Base-by-base conservation (phyloP, 2,888 invertebrate genomes). In the Drosophila engyochracea region DNA sequence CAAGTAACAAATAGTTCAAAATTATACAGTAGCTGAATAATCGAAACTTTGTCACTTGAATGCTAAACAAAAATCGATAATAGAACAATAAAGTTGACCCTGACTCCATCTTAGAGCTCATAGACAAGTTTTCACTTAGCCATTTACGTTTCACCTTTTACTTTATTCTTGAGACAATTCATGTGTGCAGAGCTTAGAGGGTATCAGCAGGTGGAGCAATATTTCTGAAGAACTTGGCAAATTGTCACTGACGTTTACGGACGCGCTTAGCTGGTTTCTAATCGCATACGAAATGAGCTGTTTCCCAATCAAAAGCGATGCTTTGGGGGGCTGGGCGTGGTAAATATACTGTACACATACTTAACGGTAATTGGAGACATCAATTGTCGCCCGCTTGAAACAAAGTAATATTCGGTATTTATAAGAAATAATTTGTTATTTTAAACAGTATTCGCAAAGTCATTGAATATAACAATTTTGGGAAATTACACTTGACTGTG, bases 221-320 rank as follows among this genome's bases (percentile, higher is more conserved):
- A 9, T 33, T 44, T 57, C 6, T 0, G 9, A 19, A 22, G 9
- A 16, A 4, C 10, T 33, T 57, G 52, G 47, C 65, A 62, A 79
- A 85, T 79, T 81, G 70, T 77, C 74, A 76, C 74, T 82, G 81
- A 85, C 82, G 76, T 78, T 78, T 72, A 49, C 89, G 79, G 88
- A 87, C 79, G 85, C 87, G 88, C 82, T 85, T 86, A 79, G 81
- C 61, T 85, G 79, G 64, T 79, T 82, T 84, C 76, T 79, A 81
- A 79, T 74, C 52, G 76, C 74, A 75, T 47, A 77, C 67, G 55
- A 60, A 74, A 64, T 61, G 73, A 76, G 83, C 58, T 69, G 31
- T 68, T 68, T 51, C 49, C 39, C 66, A 59, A 51, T 30, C 47
- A 31, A 31, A 41, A 14, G 14, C 22, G 60, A 53, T 64, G 64